Conservation (phyloP, 2,888 invertebrate genomes). For the Nymphalis urticae region DNA sequence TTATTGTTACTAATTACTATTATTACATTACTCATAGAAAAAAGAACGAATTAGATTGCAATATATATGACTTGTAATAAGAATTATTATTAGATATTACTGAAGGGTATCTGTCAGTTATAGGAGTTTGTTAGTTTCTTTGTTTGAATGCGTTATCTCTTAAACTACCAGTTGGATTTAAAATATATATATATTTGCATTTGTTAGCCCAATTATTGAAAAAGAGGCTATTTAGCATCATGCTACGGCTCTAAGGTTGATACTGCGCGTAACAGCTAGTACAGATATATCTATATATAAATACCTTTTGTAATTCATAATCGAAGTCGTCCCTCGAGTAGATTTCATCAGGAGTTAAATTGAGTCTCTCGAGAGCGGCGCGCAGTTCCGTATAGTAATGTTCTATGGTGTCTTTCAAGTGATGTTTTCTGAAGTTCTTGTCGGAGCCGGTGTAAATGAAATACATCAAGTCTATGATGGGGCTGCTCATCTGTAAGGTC, state of each 20-base stretch:
- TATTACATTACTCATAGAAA: too few species aligned
- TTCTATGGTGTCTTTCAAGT: conserved; percentile 44
- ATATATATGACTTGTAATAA: too few species aligned
- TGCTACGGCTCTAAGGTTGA: background rate
- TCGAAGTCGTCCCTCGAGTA: conserved; percentile 46
- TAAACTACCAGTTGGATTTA: too few species aligned
- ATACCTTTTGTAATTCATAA: conserved; percentile 46
- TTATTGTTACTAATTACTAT: too few species aligned
- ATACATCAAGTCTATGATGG: conserved; percentile 43
- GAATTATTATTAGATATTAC: too few species aligned
- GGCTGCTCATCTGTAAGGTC: conserved; percentile 35
- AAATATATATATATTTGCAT: too few species aligned
- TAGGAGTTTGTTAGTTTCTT: too few species aligned
- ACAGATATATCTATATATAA: background rate
- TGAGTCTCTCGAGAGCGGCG: conserved; percentile 39
- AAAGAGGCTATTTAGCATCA: too few species aligned
- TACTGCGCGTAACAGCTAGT: background rate
- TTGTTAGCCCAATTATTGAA: too few species aligned
- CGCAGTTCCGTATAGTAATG: conserved; percentile 46
- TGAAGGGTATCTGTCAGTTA: too few species aligned
- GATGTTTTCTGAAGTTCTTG: conserved; percentile 43
- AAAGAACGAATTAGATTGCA: too few species aligned
- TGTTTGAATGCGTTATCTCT: too few species aligned
- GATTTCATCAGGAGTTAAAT: conserved; percentile 40
- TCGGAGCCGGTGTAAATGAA: conserved; percentile 50